A percentile compares a stretch with the other conserved stretches of the same genome.
phyloP scores from a whole-genome alignment of 2,113 vertebrate species.

The Thamnophis sirtalis region DNA sequence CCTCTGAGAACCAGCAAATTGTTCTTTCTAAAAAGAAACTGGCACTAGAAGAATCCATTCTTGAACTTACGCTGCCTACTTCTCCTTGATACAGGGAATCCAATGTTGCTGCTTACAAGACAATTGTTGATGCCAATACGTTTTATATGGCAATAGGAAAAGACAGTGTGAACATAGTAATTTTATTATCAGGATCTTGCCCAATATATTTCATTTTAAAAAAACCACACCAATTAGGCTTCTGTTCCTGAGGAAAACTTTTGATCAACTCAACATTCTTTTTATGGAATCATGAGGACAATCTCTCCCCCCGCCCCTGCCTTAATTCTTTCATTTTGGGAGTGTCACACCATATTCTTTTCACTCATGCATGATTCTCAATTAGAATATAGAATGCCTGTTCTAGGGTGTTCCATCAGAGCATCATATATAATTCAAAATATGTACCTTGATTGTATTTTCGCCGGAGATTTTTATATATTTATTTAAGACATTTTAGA shows the following conservation, averaged over 20 bases:
- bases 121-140: background rate
- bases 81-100: background rate
- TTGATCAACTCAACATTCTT: background rate
- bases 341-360: background rate
- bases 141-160: background rate
- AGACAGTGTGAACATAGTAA: background rate
- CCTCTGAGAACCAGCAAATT: background rate
- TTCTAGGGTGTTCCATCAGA: background rate
- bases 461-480: background rate
- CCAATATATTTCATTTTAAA: background rate
- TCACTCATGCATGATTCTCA: background rate
- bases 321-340: background rate
- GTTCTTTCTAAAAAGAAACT: background rate
- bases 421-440: background rate
- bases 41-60: slow-evolving; percentile 5
- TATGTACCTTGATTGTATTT: background rate
- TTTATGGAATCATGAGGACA: background rate
- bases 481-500: background rate
- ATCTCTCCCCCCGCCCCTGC: background rate
- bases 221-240: background rate
- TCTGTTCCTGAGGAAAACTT: background rate
- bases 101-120: background rate
- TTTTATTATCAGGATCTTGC: background rate
- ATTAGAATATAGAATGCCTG: background rate
- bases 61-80: background rate